phyloP scores from a whole-genome alignment of 1,140 invertebrate genomes.

The Paraescarpia echinospica region DNA sequence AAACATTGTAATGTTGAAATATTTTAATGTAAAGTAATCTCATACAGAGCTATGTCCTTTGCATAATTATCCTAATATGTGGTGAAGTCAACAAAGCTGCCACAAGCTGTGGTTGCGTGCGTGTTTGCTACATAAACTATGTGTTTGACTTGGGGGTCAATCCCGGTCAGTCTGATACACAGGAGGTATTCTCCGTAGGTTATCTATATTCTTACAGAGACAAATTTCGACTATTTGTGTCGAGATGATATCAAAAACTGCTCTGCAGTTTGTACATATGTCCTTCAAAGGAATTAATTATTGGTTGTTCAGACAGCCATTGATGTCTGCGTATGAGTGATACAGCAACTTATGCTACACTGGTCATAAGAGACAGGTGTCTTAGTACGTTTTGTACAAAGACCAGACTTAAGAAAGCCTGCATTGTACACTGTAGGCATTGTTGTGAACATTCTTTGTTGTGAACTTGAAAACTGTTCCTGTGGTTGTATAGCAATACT shows the following conservation, averaged over 20 bases:
- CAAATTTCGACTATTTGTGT: neutral
- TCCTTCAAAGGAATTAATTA: neutral
- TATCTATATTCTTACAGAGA: neutral
- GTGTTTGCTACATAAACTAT: neutral
- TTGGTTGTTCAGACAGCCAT: neutral
- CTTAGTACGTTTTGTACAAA: neutral
- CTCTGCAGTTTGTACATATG: neutral
- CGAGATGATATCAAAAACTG: neutral
- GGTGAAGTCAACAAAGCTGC: neutral
- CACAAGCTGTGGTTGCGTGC: neutral
- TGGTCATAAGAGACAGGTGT: neutral
- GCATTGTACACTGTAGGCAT: too few species aligned
- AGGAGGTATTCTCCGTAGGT: neutral
- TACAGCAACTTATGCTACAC: neutral
- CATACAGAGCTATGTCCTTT: neutral
- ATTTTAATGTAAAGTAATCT: neutral
- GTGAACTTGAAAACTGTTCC: neutral
- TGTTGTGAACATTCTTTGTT: neutral
- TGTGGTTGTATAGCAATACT: neutral
- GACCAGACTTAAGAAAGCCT: too few species aligned
- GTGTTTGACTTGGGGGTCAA: neutral
- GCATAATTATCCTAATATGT: neutral
- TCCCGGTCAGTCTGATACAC: neutral
- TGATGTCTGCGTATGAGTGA: neutral
- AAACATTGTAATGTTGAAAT: neutral